A percentile compares a stretch with the other conserved stretches of the same genome.
These are phyloP conservation scores for Noctua comes DNA, from an alignment of 2,888 invertebrate genomes.

Conservation along the genomic window DNA sequence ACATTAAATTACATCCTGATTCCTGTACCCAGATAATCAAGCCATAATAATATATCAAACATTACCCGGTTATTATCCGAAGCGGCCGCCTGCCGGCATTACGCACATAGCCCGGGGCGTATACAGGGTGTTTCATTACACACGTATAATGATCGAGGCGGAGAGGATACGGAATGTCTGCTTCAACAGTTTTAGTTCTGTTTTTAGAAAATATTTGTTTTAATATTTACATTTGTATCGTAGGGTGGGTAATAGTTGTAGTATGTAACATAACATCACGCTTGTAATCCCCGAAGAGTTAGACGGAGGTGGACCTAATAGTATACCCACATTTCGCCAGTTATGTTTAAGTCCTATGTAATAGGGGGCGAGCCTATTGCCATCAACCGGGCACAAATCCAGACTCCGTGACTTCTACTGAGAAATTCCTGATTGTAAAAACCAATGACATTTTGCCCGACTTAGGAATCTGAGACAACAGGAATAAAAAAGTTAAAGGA, in stretches of 20 bases:
- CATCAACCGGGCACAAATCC: too few species aligned
- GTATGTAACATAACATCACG: background rate
- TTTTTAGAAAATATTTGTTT: conserved; percentile 28
- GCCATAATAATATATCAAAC: conserved; percentile 37
- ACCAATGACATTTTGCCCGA: too few species aligned
- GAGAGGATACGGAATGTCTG: conserved; percentile 35
- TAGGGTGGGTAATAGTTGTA: background rate
- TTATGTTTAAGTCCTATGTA: too few species aligned
- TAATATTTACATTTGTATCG: conserved; percentile 4
- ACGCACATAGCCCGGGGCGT: conserved; percentile 42
- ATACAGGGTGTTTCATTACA: conserved; percentile 57
- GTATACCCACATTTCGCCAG: too few species aligned
- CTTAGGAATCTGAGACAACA: background rate
- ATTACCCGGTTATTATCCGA: conserved; percentile 47
- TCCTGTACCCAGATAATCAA: conserved; percentile 21
- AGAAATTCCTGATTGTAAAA: too few species aligned
- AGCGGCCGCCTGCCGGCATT: conserved; percentile 30
- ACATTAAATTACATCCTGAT: conserved; percentile 21
- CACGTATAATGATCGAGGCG: conserved; percentile 51
- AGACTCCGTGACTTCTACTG: too few species aligned
- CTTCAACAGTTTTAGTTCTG: conserved; percentile 19
- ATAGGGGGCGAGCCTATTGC: too few species aligned
- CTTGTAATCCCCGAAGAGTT: too few species aligned
- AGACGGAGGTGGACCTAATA: too few species aligned
- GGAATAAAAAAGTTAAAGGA: background rate